A percentile compares a stretch with the other conserved stretches of the same genome.
Evolutionary conservation across 2,888 invertebrate species (phyloP).

Genomic region (Macaria notata): DNA sequence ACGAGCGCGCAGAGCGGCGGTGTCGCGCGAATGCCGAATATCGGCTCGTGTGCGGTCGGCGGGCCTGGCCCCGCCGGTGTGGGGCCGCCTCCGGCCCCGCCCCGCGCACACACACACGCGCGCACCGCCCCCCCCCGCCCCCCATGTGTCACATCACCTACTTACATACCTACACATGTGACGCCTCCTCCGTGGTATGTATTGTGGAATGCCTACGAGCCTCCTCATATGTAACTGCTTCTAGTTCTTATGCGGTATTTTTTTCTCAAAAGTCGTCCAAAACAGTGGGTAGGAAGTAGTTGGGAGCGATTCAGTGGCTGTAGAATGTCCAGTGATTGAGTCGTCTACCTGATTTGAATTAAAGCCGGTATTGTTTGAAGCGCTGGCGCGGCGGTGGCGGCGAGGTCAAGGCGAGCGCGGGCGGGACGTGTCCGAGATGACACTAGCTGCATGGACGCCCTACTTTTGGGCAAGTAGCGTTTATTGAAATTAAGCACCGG

Average conservation of each 20-base stretch:
- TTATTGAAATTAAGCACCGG: constrained; percentile 26
- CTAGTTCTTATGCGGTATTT: no score
- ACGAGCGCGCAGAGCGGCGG: constrained; percentile 60
- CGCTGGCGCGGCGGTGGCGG: constrained; percentile 21
- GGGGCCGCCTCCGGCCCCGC: constrained; percentile 68
- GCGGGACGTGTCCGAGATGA: constrained; percentile 51
- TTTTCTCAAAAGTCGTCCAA: no score
- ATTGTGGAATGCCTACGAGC: constrained; percentile 66
- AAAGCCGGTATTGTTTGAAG: constrained; percentile 32
- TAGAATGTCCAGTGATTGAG: constrained; percentile 20
- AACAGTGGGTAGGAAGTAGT: no score
- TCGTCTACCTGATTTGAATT: constrained; percentile 24
- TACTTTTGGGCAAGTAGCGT: constrained; percentile 23
- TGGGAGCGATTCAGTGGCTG: constrained; percentile 6
- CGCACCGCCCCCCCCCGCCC: constrained; percentile 49
- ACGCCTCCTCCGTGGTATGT: constrained; percentile 73
- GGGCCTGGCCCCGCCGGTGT: constrained; percentile 56
- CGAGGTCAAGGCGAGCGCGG: constrained; percentile 36
- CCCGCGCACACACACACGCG: constrained; percentile 56
- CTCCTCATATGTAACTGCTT: constrained; percentile 17
- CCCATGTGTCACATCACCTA: constrained; percentile 65
- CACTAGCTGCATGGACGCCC: constrained; percentile 33
- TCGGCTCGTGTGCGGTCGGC: constrained; percentile 58
- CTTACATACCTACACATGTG: constrained; percentile 70
- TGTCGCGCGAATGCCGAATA: constrained; percentile 68